Evolutionary conservation across 2,113 vertebrate genomes (phyloP).

Genomic region (Enhydra lutris): DNA sequence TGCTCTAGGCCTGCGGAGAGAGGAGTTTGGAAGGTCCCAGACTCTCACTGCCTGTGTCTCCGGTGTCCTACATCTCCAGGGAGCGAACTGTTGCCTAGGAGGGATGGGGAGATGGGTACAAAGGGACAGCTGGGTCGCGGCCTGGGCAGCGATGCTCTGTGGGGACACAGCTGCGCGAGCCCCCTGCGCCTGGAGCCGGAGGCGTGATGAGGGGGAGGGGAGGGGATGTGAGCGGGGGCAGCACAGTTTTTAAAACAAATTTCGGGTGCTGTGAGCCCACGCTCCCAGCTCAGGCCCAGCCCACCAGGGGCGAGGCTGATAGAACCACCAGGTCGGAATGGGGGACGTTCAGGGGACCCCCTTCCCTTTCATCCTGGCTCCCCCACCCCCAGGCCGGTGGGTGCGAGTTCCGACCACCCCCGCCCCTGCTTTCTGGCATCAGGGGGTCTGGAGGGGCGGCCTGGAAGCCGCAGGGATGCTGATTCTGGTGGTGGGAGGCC

Average conservation of each 20-base stretch:
- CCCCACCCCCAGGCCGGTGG: not conserved
- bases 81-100: not conserved
- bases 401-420: not conserved
- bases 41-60: not conserved
- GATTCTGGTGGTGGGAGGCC: not conserved
- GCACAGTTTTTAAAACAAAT: not conserved
- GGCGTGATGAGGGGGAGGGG: no score
- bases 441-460: not conserved
- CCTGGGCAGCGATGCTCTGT: not conserved
- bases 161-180: not conserved
- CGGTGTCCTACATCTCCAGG: not conserved
- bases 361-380: not conserved
- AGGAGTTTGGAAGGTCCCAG: not conserved
- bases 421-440: not conserved
- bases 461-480: not conserved
- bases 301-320: not conserved
- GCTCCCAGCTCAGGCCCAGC: not conserved
- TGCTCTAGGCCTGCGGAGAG: not conserved
- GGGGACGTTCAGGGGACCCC: not conserved
- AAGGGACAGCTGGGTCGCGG: not conserved
- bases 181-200: not conserved
- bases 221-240: no score
- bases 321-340: not conserved
- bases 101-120: no score
- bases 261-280: not conserved